Evolutionary conservation across 2,888 invertebrate genomes (phyloP), one percentile per base, ranked within the genome.

Genomic region (Drosophila leonis): DNA sequence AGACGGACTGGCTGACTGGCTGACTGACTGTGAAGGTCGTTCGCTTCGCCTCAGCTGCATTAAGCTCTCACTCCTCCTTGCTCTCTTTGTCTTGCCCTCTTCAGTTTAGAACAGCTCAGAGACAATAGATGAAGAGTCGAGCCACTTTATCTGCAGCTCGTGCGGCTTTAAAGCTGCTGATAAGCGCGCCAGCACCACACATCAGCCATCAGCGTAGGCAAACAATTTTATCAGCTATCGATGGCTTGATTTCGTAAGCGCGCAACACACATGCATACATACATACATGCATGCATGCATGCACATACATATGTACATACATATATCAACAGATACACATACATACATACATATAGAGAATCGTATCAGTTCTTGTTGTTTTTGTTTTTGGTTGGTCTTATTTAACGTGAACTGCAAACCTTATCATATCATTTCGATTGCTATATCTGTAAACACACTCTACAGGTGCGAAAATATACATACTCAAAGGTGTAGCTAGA

Each of bases 1-100:
- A 56, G 41, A 3, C 24, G 2, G 24, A 54, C 59, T 44, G 80
- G 75, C 83, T 83, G 84, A 3, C 24, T 24, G 24, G 48, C 59
- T 44, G 80, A 75, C 83, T 83, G 84, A 87, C 90, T 91, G 88
- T 91, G 92, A 92, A 92, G 92, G 92, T 91, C 92, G 92, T 91
- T 92, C 90, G 92, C 91, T 91, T 85, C 52, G 60, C 69, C 54
- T 65, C 62, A 61, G 52, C 52, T 18, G 60, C 60, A 52, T 61
- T n/a, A 31, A 55, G 48, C 31, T 64, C 48, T 6, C n/a, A 4
- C 24, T 2, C 29, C 18, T 8, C 49, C 51, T 15, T 4, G 1
- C 24, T 15, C 33, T 33, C 27, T 27, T 27, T 39, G 10, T 29
- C 37, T 12, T 37, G 12, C 18, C 10, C 33, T 20, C 20, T 31